Conservation (phyloP, 2,797 vertebrate genomes). For the Glyptemys insculpta region DNA sequence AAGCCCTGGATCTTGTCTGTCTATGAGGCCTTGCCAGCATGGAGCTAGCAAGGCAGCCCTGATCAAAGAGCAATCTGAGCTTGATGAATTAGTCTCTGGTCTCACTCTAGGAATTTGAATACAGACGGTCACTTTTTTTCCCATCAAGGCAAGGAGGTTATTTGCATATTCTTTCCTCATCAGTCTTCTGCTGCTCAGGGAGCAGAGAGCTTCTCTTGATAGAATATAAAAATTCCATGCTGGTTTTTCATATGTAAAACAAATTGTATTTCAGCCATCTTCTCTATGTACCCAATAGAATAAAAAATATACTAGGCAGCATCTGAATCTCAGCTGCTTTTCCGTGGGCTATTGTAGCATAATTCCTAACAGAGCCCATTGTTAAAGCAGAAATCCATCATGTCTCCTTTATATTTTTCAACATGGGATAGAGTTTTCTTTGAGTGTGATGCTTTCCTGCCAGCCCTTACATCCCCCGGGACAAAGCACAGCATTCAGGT, state of each 20-base stretch:
- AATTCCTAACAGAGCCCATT: background rate
- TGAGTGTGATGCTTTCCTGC: background rate
- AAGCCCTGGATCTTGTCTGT: conserved; percentile 42
- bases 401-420: conserved; percentile 8
- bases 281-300: background rate
- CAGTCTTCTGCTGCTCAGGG: conserved; percentile 21
- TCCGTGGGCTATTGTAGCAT: background rate
- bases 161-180: conserved; percentile 48
- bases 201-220: conserved; percentile 29
- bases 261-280: conserved; percentile 27
- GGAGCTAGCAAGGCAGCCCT: conserved; percentile 50
- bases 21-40: conserved; percentile 52
- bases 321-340: background rate
- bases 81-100: conserved; percentile 47
- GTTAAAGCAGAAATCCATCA: background rate
- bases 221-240: conserved; percentile 35
- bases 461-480: background rate
- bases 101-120: conserved; percentile 53
- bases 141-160: conserved; percentile 34
- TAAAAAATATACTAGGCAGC: background rate
- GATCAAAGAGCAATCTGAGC: conserved; percentile 60
- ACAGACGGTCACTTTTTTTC: conserved; percentile 33
- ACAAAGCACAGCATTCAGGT: background rate
- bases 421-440: conserved; percentile 1
- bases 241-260: conserved; percentile 52